These are phyloP conservation scores for Dendronephthya gigantea DNA, from an alignment of 64 coral and sea anemone species.

Conservation along the genomic window DNA sequence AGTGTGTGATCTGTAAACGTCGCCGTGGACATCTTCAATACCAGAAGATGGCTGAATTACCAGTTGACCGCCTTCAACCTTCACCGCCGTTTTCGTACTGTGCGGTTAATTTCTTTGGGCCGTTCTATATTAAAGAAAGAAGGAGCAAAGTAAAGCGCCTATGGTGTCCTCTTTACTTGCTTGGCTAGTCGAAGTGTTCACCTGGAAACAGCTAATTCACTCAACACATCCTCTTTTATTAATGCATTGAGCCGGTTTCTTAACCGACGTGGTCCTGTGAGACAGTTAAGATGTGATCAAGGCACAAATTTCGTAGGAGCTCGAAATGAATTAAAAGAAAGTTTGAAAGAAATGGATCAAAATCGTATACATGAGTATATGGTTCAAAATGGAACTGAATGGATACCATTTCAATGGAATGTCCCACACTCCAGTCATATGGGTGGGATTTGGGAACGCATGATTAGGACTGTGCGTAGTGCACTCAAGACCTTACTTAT, in stretches of 20 bases:
- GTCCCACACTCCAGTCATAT: constrained; percentile 10
- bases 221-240: neutral
- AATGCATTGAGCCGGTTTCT: neutral
- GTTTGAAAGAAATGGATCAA: neutral
- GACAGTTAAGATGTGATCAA: neutral
- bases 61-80: neutral
- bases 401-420: constrained; percentile 2
- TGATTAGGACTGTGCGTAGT: constrained; percentile 17
- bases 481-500: constrained; percentile 21
- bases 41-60: neutral
- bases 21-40: too few species aligned
- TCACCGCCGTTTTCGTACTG: neutral
- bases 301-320: neutral
- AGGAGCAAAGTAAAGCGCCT: neutral
- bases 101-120: neutral
- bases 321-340: neutral
- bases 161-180: neutral
- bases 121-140: neutral
- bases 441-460: neutral
- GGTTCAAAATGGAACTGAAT: neutral
- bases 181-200: neutral
- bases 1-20: neutral
- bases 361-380: constrained; percentile 1
- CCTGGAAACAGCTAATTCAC: neutral
- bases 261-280: neutral